phyloP scores from a whole-genome alignment of 1,140 invertebrate species.

The Rhopalosiphum padi region DNA sequence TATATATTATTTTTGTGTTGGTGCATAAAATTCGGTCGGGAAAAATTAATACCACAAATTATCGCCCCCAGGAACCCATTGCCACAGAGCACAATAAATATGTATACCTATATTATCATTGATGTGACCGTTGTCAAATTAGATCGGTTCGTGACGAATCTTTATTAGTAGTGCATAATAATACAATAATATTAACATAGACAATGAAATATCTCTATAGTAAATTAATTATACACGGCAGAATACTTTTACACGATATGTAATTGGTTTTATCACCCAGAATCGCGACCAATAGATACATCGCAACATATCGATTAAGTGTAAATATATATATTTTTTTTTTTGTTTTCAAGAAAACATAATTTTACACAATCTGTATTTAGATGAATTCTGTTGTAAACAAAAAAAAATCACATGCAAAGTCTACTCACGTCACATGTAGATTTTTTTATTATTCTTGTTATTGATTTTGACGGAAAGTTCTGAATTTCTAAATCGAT shows the following conservation, averaged over 20 bases:
- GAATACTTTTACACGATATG: neutral
- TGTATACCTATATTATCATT: neutral
- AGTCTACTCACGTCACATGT: too few species aligned
- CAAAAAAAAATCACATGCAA: neutral
- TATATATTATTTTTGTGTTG: neutral
- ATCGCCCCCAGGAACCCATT: neutral
- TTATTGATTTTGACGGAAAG: neutral
- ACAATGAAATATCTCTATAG: neutral
- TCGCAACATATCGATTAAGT: neutral
- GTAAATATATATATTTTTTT: neutral
- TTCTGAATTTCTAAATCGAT: neutral
- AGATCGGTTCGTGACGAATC: conserved; percentile 28
- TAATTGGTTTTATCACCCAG: neutral
- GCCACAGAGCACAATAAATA: neutral
- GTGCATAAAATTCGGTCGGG: conserved; percentile 3
- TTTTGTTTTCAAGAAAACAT: neutral
- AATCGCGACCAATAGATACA: neutral
- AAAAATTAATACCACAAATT: neutral
- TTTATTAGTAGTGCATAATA: neutral
- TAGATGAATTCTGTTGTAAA: neutral
- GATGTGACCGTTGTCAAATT: neutral
- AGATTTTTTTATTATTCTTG: neutral
- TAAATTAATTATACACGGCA: neutral
- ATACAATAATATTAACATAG: neutral
- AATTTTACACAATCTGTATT: neutral